Conservation (phyloP, 2,888 invertebrate genomes). For the Chrysolina oricalcia region DNA sequence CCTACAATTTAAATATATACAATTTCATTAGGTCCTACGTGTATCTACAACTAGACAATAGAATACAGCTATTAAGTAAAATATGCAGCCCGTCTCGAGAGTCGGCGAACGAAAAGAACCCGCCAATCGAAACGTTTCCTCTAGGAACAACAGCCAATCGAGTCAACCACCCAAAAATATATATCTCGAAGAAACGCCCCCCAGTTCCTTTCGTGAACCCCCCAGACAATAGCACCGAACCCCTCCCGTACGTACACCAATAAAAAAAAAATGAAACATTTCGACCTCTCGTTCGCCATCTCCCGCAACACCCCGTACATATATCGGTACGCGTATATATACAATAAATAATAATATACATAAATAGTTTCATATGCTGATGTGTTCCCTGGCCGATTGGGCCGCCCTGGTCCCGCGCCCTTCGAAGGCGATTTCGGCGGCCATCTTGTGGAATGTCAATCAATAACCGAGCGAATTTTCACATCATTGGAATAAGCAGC, state of each 20-base stretch:
- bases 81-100: conserved; percentile 17
- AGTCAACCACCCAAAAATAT: conserved; percentile 5
- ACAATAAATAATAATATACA: conserved; percentile 41
- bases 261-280: conserved; percentile 13
- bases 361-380: conserved; percentile 55
- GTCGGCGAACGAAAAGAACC: conserved; percentile 10
- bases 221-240: conserved; percentile 12
- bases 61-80: conserved; percentile 40
- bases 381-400: conserved; percentile 70
- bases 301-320: conserved; percentile 16
- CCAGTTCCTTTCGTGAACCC: neutral
- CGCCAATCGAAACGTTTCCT: neutral
- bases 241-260: neutral
- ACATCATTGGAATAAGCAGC: conserved; percentile 70
- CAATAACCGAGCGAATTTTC: conserved; percentile 67
- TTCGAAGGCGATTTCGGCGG: conserved; percentile 68
- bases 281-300: conserved; percentile 12
- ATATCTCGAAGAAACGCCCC: neutral
- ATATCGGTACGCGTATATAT: conserved; percentile 38
- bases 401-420: conserved; percentile 71
- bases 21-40: conserved; percentile 54
- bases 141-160: conserved; percentile 12
- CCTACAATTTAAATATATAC: conserved; percentile 51
- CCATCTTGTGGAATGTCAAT: conserved; percentile 70
- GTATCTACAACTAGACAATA: conserved; percentile 53